These are phyloP conservation scores for Drosophila borborema DNA, from an alignment of 2,888 invertebrate genomes.

Conservation along the genomic window DNA sequence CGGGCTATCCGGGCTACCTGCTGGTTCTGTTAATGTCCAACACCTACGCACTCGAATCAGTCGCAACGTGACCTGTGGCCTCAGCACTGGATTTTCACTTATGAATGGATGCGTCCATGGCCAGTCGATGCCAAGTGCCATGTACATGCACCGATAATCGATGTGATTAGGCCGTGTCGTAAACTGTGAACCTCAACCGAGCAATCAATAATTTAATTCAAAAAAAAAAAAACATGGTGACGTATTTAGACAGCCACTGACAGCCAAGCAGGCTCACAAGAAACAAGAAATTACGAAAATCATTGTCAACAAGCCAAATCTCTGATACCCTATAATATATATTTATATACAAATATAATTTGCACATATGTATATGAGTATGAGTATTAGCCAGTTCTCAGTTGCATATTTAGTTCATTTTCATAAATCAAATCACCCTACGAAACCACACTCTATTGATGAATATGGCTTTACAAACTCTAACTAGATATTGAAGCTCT, in stretches of 20 bases:
- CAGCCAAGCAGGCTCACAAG: conserved; percentile 57
- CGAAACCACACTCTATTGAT: too few relatives aligned
- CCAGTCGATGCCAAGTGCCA: conserved; percentile 54
- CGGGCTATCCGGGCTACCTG: conserved; percentile 38
- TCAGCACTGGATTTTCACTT: conserved; percentile 57
- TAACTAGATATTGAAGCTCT: neutral
- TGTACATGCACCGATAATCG: conserved; percentile 72
- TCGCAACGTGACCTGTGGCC: conserved; percentile 76
- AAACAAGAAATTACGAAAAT: conserved; percentile 24
- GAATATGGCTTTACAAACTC: neutral
- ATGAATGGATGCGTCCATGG: conserved; percentile 53
- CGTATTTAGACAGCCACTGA: conserved; percentile 76
- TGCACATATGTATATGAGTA: neutral
- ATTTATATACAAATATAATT: neutral
- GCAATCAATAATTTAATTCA: conserved; percentile 67
- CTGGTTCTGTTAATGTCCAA: conserved; percentile 75
- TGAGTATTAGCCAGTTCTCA: neutral
- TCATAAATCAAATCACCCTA: too few relatives aligned
- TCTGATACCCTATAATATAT: conserved; percentile 39
- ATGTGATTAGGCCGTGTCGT: conserved; percentile 78
- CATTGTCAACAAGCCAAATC: neutral
- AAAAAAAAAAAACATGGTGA: conserved; percentile 48
- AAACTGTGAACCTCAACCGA: conserved; percentile 58
- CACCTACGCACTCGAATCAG: conserved; percentile 68
- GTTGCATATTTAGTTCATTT: neutral